Percentiles rank a stretch among this genome's conserved stretches.
Evolutionary conservation across 2,888 invertebrate species (phyloP).

Genomic region (Erebia ligea): DNA sequence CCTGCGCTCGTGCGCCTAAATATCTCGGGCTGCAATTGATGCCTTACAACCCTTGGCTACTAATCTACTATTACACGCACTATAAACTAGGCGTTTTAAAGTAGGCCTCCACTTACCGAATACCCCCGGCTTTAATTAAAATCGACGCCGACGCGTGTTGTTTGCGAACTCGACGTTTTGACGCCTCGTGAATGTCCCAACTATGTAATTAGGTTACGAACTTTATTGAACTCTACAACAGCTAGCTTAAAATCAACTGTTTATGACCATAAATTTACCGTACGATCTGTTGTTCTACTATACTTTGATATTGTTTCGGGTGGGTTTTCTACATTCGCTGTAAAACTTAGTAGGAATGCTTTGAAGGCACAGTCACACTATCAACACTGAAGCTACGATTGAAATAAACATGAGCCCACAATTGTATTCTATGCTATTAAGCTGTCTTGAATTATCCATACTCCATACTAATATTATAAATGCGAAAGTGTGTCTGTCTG

Average conservation of each 20-base stretch:
- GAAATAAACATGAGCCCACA: too few relatives aligned
- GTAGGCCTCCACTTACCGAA: conserved; percentile 32
- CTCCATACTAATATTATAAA: too few relatives aligned
- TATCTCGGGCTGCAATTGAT: too few relatives aligned
- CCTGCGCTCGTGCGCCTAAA: too few relatives aligned
- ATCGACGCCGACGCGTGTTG: conserved; percentile 42
- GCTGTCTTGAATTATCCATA: too few relatives aligned
- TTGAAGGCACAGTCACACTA: not conserved
- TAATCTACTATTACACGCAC: not conserved
- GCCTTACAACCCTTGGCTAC: too few relatives aligned
- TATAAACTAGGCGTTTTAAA: conserved; percentile 28
- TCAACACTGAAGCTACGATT: not conserved
- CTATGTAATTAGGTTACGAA: conserved; percentile 42
- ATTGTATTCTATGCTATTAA: too few relatives aligned
- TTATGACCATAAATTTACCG: conserved; percentile 33
- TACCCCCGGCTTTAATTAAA: conserved; percentile 49
- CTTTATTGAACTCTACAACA: conserved; percentile 43
- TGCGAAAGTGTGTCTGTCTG: too few relatives aligned
- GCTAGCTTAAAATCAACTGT: conserved; percentile 33
- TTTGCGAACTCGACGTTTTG: conserved; percentile 45
- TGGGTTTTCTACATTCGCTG: not conserved
- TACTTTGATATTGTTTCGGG: not conserved
- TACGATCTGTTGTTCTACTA: not conserved
- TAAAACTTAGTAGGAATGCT: not conserved
- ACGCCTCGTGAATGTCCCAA: conserved; percentile 35